Evolutionary conservation across 1,140 invertebrate genomes (phyloP), one percentile per base, ranked within the genome.

Genomic region (Pristionchus pacificus): DNA sequence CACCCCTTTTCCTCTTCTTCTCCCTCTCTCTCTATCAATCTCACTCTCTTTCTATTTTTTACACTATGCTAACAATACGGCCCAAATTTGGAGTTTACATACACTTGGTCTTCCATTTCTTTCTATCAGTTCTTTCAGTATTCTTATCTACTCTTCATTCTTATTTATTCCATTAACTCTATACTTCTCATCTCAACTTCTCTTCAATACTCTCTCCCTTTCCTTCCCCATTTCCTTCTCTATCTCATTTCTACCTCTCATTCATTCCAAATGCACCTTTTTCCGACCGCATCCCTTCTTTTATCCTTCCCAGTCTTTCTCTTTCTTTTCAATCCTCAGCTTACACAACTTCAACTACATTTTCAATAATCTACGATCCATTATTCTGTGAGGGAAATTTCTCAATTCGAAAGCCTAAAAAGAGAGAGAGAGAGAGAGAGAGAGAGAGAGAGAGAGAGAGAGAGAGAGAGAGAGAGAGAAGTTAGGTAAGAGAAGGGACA

Each of bases 11-110:
- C 61, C 38, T 24, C 38, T 25, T 63, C 60, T 62, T 31, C 19
- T 24, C 32, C 60, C 6, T 24, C n/a, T 13, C n/a, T 13, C 10
- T 32, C 27, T 65, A 29, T 65, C 63, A 65, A 49, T 65, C 57
- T 3, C 24, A 65, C 27, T 65, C 33, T 24, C n/a, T 29, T 38
- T 29, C 33, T 25, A 25, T 25, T 49, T 49, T 15, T 55, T 38
- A 24, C 2, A 65, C 28, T 55, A 19, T 55, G 24, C 33, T 49
- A 49, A 27, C 31, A 6, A n/a, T 27, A 15, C 19, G 32, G 57
- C 63, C 49, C 63, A 65, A 55, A 49, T 65, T 65, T 65, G 49
- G 32, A 25, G 27, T 55, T 29, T 65, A 55, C 49, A 65, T 55
- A 65, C 57, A 14, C 49, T 62, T 61, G 14, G 14, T 25, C 13